These are phyloP conservation scores for Cyprinodon variegatus DNA, from an alignment of 2,113 vertebrate species.

Conservation along the genomic window DNA sequence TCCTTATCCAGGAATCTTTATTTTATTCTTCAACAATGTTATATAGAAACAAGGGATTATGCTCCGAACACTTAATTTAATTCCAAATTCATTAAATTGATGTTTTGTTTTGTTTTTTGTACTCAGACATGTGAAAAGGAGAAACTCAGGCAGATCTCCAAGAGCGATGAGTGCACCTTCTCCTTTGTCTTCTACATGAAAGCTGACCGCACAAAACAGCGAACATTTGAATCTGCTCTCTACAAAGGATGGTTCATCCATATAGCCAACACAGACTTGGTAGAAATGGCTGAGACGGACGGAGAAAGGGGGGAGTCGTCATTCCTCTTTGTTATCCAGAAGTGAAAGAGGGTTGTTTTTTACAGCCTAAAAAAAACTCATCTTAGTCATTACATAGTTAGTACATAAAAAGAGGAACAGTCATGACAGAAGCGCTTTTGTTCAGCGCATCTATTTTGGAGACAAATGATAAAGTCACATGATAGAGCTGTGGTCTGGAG, in stretches of 20 bases:
- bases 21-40: not conserved
- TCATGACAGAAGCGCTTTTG: not conserved
- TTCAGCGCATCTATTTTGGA: not conserved
- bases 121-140: slow-evolving; percentile 57
- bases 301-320: rapidly evolving
- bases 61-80: not conserved
- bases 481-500: not conserved
- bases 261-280: slow-evolving; percentile 16
- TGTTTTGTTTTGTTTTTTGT: not conserved
- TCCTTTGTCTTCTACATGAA: slow-evolving; percentile 80
- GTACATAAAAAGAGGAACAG: not conserved
- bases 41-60: too few relatives aligned
- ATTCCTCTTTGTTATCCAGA: slow-evolving; percentile 68
- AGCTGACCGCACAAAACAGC: not conserved
- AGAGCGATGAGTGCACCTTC: slow-evolving; percentile 33
- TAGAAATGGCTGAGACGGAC: slow-evolving; percentile 5
- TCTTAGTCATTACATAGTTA: not conserved
- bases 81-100: not conserved
- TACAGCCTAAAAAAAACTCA: not conserved
- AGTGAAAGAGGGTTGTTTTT: slow-evolving; percentile 8
- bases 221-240: slow-evolving; percentile 71
- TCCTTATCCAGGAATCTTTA: not conserved
- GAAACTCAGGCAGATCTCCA: slow-evolving; percentile 60
- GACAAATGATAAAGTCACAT: not conserved
- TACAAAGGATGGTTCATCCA: slow-evolving; percentile 71